Evolutionary conservation across 64 coral and sea anemone species (phyloP).

Genomic region (Montipora efflorescens): DNA sequence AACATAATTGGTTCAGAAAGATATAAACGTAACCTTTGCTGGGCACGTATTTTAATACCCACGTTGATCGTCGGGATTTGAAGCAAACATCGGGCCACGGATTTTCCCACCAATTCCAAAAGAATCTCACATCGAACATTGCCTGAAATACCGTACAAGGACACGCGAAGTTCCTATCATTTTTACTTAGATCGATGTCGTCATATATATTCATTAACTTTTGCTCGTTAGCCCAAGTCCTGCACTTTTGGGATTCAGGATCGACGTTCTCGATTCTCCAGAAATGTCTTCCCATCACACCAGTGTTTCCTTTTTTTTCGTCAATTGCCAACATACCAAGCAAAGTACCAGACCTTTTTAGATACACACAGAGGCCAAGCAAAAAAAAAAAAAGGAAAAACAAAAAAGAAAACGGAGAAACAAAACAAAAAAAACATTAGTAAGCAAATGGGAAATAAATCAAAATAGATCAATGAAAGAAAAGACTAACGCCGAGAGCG

Average conservation of each 20-base stretch:
- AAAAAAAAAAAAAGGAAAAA: background rate
- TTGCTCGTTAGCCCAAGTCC: background rate
- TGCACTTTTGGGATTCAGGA: background rate
- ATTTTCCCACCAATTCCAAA: background rate
- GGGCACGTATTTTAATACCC: background rate
- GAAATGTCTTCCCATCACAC: constrained; percentile 27
- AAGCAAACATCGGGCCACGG: constrained; percentile 29
- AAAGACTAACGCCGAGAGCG: no score
- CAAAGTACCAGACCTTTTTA: background rate
- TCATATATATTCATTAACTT: no score
- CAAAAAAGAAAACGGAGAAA: no score
- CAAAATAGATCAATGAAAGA: no score
- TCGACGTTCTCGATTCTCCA: constrained; percentile 47
- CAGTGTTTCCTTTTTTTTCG: constrained; percentile 10
- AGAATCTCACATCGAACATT: constrained; percentile 39
- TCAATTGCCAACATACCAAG: background rate
- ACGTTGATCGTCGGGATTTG: background rate
- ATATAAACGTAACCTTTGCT: background rate
- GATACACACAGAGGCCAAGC: background rate
- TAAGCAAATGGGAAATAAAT: no score
- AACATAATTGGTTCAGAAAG: constrained; percentile 35
- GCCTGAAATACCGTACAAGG: constrained; percentile 31
- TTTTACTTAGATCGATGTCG: background rate
- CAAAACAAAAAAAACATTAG: background rate
- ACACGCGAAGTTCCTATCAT: background rate